Conservation (phyloP, 2,888 invertebrate species). For the Lamproptera curius region DNA sequence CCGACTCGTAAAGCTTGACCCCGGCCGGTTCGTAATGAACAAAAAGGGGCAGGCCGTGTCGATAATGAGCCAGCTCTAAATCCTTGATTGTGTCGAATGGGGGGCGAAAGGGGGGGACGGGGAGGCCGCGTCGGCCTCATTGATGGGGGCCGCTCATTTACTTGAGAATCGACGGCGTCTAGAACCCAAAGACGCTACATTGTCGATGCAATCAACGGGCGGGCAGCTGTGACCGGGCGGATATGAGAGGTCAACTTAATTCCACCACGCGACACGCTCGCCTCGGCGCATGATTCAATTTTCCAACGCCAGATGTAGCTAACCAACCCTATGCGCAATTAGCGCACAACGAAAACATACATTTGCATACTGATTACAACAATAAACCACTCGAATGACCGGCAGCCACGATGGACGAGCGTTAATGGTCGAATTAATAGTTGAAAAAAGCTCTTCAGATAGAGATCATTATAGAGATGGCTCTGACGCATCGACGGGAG, state of each 20-base stretch:
- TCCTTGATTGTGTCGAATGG: slow-evolving; percentile 1
- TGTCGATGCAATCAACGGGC: slow-evolving; percentile 19
- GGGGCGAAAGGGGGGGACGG: not conserved
- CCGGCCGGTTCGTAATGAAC: not conserved
- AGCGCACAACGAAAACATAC: slow-evolving; percentile 61
- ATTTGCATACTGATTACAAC: slow-evolving; percentile 59
- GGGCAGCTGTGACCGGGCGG: slow-evolving; percentile 65
- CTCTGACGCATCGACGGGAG: slow-evolving; percentile 18
- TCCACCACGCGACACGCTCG: slow-evolving; percentile 55
- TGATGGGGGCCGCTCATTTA: slow-evolving; percentile 26
- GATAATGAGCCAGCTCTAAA: not conserved
- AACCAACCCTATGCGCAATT: slow-evolving; percentile 46
- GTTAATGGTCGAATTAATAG: slow-evolving; percentile 62
- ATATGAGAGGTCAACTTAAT: slow-evolving; percentile 72
- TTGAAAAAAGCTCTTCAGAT: too few relatives aligned
- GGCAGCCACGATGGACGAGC: slow-evolving; percentile 63
- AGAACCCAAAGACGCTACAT: slow-evolving; percentile 18
- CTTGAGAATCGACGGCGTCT: slow-evolving; percentile 14
- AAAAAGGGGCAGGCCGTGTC: not conserved
- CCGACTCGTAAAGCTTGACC: not conserved
- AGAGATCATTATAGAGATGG: too few relatives aligned
- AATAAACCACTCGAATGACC: slow-evolving; percentile 66
- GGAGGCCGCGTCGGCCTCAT: slow-evolving; percentile 8
- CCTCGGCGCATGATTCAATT: slow-evolving; percentile 72
- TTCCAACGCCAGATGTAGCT: slow-evolving; percentile 69